A percentile compares a stretch with the other conserved stretches of the same genome.
Conservation (phyloP, 2,888 invertebrate genomes). For the Meteorus cinctellus region DNA sequence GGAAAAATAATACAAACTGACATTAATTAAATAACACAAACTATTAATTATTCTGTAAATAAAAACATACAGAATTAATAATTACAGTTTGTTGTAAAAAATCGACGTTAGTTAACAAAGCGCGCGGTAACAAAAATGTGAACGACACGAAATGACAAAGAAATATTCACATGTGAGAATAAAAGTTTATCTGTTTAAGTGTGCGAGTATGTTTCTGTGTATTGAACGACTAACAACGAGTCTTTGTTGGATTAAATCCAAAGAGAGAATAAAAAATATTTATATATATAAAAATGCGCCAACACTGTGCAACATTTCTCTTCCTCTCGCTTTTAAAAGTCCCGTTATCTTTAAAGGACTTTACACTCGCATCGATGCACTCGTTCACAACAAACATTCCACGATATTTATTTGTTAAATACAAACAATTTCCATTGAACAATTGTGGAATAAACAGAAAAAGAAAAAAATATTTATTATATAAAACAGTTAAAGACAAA, state of each 20-base stretch:
- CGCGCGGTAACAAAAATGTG: no score
- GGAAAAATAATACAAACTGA: no score
- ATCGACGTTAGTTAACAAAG: no score
- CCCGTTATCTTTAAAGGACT: slow-evolving; percentile 19
- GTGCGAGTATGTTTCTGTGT: no score
- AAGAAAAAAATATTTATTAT: background rate
- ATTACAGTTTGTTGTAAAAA: no score
- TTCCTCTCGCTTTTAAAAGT: background rate
- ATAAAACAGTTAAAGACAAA: no score
- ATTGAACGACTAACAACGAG: background rate
- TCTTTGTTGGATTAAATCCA: slow-evolving; percentile 15
- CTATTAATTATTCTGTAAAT: no score
- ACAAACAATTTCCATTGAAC: background rate
- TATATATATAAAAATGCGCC: background rate
- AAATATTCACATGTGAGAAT: no score
- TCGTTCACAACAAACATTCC: slow-evolving; percentile 1
- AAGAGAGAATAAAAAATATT: background rate
- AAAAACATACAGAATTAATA: no score
- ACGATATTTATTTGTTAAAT: background rate
- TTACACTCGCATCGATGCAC: background rate
- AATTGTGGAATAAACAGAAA: background rate
- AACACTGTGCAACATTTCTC: background rate
- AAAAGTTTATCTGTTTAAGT: background rate
- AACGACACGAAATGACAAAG: no score
- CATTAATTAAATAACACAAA: no score